A percentile compares a stretch with the other conserved stretches of the same genome.
Conservation (phyloP, 2,888 invertebrate species). For the Lasioglossum figueresi region DNA sequence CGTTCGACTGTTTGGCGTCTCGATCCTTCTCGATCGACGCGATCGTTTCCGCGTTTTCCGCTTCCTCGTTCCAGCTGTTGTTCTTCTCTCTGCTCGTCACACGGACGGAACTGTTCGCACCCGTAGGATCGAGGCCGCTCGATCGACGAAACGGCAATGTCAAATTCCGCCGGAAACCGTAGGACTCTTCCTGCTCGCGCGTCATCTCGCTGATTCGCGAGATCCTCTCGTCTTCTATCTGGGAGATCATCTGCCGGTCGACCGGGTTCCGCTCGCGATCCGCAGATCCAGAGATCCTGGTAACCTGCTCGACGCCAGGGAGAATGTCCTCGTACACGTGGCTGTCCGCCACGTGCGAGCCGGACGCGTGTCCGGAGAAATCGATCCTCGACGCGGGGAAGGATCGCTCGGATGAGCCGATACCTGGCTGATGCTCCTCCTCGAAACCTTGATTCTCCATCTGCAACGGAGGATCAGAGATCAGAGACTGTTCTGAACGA, state of each 20-base stretch:
- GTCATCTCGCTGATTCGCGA: neutral
- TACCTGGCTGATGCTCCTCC: slow-evolving; percentile 72
- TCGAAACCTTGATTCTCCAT: slow-evolving; percentile 83
- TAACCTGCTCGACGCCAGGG: neutral
- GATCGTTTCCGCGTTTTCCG: slow-evolving; percentile 13
- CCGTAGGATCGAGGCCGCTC: slow-evolving; percentile 38
- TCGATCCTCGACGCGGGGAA: neutral
- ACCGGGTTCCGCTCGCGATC: neutral
- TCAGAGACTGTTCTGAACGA: neutral
- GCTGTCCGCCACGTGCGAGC: slow-evolving; percentile 54
- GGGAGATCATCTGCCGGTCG: neutral
- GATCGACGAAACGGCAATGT: slow-evolving; percentile 76
- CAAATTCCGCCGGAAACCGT: slow-evolving; percentile 68
- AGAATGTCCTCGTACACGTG: slow-evolving; percentile 81
- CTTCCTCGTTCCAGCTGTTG: slow-evolving; percentile 11
- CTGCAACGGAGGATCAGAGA: slow-evolving; percentile 43
- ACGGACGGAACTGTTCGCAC: slow-evolving; percentile 73
- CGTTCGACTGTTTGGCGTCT: neutral
- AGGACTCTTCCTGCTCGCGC: neutral
- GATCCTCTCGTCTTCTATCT: neutral
- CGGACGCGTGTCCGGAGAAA: neutral
- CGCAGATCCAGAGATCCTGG: neutral
- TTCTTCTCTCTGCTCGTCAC: slow-evolving; percentile 72
- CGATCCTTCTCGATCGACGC: neutral
- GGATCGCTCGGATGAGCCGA: neutral